phyloP scores from a whole-genome alignment of 2,113 vertebrate species.

The Furnarius figulus region DNA sequence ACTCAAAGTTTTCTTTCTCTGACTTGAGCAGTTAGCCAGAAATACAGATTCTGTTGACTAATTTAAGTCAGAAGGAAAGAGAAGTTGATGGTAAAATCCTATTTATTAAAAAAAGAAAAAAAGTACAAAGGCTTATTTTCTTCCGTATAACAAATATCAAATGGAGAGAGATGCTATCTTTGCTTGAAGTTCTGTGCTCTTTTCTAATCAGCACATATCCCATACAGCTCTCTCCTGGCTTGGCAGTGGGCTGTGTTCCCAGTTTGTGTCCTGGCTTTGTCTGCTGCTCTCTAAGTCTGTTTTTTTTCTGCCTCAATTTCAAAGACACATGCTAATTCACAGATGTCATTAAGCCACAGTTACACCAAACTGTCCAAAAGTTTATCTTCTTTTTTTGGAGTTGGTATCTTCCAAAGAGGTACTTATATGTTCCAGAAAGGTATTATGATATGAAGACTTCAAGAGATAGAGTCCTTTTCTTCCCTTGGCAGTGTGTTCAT shows the following conservation, averaged over 20 bases:
- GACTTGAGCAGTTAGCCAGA: neutral
- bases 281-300: neutral
- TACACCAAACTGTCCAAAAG: neutral
- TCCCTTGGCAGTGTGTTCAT: neutral
- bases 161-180: constrained; percentile 13
- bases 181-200: neutral
- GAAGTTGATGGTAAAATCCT: constrained; percentile 15
- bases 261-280: constrained; percentile 13
- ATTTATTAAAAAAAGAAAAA: neutral
- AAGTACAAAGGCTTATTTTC: neutral
- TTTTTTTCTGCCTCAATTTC: neutral
- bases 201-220: constrained; percentile 27
- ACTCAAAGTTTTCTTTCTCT: neutral
- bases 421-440: neutral
- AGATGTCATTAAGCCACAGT: neutral
- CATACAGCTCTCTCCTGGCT: neutral
- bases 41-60: constrained; percentile 4
- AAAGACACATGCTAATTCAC: neutral
- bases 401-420: neutral
- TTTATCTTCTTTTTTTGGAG: neutral
- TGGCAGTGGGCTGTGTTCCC: neutral
- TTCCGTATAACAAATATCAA: neutral
- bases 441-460: neutral
- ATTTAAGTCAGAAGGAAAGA: constrained; percentile 16
- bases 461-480: neutral